phyloP scores from a whole-genome alignment of 1,140 invertebrate species.

The Antheraea mylitta region DNA sequence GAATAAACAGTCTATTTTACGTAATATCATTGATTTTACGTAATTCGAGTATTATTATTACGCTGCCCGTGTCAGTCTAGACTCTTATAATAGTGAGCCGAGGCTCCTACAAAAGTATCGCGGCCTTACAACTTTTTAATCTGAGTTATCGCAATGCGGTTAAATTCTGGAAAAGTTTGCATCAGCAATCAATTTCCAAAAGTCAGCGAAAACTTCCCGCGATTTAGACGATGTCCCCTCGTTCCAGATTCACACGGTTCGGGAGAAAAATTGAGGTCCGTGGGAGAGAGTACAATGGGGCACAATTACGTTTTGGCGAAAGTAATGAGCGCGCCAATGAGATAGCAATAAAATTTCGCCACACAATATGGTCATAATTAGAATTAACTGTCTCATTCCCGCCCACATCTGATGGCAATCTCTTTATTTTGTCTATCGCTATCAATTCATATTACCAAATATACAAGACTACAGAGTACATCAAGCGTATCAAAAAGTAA shows the following conservation, averaged over 20 bases:
- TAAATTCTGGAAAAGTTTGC: slow-evolving; percentile 8
- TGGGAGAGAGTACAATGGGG: slow-evolving; percentile 55
- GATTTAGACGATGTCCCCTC: slow-evolving; percentile 44
- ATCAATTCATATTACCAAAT: slow-evolving; percentile 46
- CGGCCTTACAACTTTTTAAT: too few species aligned
- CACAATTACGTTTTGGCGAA: slow-evolving; percentile 56
- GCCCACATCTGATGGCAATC: slow-evolving; percentile 65
- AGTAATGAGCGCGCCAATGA: slow-evolving; percentile 72
- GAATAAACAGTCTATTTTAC: too few species aligned
- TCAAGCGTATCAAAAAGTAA: too few species aligned
- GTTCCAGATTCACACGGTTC: slow-evolving; percentile 65
- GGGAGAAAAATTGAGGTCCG: slow-evolving; percentile 55
- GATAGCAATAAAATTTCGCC: slow-evolving; percentile 75
- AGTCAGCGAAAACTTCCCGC: slow-evolving; percentile 37
- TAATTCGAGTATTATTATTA: too few species aligned
- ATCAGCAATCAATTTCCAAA: slow-evolving; percentile 7
- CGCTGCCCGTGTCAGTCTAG: too few species aligned
- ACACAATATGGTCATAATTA: slow-evolving; percentile 74
- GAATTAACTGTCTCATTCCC: slow-evolving; percentile 76
- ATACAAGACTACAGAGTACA: too few species aligned
- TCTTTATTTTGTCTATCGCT: slow-evolving; percentile 39
- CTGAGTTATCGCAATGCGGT: background rate
- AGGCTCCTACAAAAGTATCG: too few species aligned
- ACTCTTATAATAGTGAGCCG: too few species aligned
- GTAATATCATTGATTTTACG: too few species aligned